Evolutionary conservation across 2,113 vertebrate species (phyloP), one percentile per base, ranked within the genome.

Genomic region (Neofelis nebulosa): DNA sequence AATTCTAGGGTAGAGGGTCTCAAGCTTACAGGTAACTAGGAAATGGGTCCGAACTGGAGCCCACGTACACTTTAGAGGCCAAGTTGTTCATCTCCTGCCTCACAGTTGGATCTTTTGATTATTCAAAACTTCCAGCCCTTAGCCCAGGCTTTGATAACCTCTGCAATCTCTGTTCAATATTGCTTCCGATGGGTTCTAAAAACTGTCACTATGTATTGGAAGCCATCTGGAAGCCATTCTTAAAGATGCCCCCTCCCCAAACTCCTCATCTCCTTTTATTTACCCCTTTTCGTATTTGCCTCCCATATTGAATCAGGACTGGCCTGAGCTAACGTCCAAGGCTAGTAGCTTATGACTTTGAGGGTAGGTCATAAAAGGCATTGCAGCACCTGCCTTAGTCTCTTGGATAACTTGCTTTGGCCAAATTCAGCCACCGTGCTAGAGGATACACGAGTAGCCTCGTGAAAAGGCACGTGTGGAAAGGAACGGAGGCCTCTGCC

Each of bases 401-500:
- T 69, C 65, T 86, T 19, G 73, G 66, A 52, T 45, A 68, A 19
- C 5, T 71, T 78, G 5, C 14, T n/a, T 83, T 94, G 61, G 10
- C 33, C 41, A 36, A 78, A 85, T 45, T 41, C 11, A 85, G 36
- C 19, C 19, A 38, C 27, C 11, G 14, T 38, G 25, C 4, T 41
- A 31, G n/a, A 76, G 33, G 90, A 52, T 13, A 7, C 27, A 76
- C 0, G 7, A 52, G 85, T 3, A 73, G 29, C 31, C 15, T 48
- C 69, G 0, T 33, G 55, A 65, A n/a, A 61, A 45, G 5, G 3
- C 55, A 25, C 3, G 0, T 0, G 1, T 55, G 57, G 48, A 86
- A 38, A 7, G 12, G 11, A 57, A 31, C 36, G 6, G 83, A 76
- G 52, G 55, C 48, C 15, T 7, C 79, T 23, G 8, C 27, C 18